These are phyloP conservation scores for Microtus oregoni DNA, from an alignment of 2,113 vertebrate genomes.

Conservation along the genomic window DNA sequence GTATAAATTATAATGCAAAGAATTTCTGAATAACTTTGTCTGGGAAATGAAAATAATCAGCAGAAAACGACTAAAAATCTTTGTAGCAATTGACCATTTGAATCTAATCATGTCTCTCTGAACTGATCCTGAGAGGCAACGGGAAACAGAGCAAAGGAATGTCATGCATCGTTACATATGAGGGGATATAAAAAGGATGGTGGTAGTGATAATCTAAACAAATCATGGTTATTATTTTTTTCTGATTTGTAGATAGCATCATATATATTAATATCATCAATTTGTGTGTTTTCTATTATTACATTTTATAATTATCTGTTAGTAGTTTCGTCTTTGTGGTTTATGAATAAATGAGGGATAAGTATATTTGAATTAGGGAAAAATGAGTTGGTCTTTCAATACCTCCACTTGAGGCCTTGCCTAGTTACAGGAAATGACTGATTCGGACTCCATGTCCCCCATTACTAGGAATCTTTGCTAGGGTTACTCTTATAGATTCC, in stretches of 20 bases:
- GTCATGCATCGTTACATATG: background rate
- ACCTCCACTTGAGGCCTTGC: background rate
- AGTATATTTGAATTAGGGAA: background rate
- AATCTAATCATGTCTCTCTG: background rate
- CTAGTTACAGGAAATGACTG: background rate
- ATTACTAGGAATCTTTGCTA: background rate
- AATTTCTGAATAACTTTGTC: constrained; percentile 15
- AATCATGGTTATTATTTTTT: background rate
- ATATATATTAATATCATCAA: background rate
- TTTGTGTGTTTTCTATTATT: background rate
- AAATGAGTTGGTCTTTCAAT: background rate
- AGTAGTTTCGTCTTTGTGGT: background rate
- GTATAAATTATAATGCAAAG: constrained; percentile 19
- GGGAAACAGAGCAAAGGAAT: background rate
- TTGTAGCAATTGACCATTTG: constrained; percentile 15
- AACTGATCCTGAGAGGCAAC: background rate
- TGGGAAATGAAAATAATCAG: constrained; percentile 49
- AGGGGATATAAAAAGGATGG: background rate
- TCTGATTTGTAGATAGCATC: background rate
- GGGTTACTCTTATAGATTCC: background rate
- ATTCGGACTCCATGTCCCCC: background rate
- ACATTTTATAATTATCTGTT: background rate
- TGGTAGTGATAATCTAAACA: background rate
- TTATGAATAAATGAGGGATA: background rate
- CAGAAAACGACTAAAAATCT: background rate